Conservation (phyloP, 2,888 invertebrate genomes). For the Saturnia pavonia region DNA sequence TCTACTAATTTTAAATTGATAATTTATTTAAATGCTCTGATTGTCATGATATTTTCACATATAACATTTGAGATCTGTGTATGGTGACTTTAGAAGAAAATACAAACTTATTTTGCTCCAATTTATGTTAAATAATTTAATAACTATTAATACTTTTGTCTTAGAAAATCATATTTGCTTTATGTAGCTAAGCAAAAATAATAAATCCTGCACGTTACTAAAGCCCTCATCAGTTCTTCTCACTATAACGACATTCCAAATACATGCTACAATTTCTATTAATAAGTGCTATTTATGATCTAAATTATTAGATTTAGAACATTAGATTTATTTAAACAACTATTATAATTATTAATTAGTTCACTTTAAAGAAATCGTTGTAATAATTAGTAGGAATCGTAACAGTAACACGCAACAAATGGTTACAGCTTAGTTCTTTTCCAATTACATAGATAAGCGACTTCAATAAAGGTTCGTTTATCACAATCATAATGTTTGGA, state of each 20-base stretch:
- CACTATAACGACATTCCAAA: not conserved
- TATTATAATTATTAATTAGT: not conserved
- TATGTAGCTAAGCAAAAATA: not conserved
- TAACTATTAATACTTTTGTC: too few relatives aligned
- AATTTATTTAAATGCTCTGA: too few relatives aligned
- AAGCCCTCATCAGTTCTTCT: not conserved
- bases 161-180: too few relatives aligned
- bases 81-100: not conserved
- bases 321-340: not conserved
- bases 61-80: not conserved
- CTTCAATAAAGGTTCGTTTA: slow-evolving; percentile 79
- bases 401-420: slow-evolving; percentile 72
- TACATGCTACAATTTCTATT: not conserved
- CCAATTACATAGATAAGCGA: slow-evolving; percentile 80
- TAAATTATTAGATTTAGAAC: not conserved
- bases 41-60: too few relatives aligned
- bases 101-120: not conserved
- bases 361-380: not conserved
- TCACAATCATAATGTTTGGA: slow-evolving; percentile 78
- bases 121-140: not conserved
- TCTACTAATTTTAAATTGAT: not conserved
- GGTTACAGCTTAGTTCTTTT: slow-evolving; percentile 78
- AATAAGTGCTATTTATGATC: not conserved
- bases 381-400: slow-evolving; percentile 63
- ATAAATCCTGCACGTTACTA: not conserved